Evolutionary conservation across 2,888 invertebrate genomes (phyloP), one percentile per base, ranked within the genome.

Genomic region (Pandemis cinnamomeana): DNA sequence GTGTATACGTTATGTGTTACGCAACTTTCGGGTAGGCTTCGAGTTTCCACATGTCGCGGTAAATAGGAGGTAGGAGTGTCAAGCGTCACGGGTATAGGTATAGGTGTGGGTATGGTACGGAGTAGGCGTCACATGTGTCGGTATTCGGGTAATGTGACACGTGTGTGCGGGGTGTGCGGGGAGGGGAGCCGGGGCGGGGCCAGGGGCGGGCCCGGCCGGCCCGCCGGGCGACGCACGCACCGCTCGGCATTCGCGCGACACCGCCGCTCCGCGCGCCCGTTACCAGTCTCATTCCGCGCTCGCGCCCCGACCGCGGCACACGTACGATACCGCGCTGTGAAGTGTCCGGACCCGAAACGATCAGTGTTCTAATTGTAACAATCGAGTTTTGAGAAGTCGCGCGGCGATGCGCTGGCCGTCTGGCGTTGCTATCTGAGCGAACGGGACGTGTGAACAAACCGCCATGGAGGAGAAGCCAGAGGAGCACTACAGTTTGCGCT

Each of bases 401-500:
- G 48, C 64, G 72, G 72, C 68, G 58, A 72, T 72, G 72, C 68
- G n/a, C 72, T 67, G 72, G 46, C 46, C 44, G 44, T 63, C 51
- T 15, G 42, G 83, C 84, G 88, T 88, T 87, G 83, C 87, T 83
- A 88, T 83, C 87, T 91, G 87, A 92, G 86, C 84, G 89, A 91
- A 92, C 91, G 92, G 91, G 63, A 72, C 90, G 87, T 86, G 87
- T 62, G 87, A 86, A 87, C 42, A 6, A 69, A 55, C 71, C 71
- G 72, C 69, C 83, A 94, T 94, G 93, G 93, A 92, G 91, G 92
- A 92, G 88, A 93, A 93, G 85, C 84, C 90, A 81, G 94, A 97
- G 92, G 97, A 98, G 88, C 98, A 98, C 91, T 98, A 98, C 93
- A 98, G 98, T 88, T 95, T 98, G 86, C 96, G 98, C 91, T 98